Evolutionary conservation across 2,113 vertebrate genomes (phyloP).

Genomic region (Phyllostomus discolor): DNA sequence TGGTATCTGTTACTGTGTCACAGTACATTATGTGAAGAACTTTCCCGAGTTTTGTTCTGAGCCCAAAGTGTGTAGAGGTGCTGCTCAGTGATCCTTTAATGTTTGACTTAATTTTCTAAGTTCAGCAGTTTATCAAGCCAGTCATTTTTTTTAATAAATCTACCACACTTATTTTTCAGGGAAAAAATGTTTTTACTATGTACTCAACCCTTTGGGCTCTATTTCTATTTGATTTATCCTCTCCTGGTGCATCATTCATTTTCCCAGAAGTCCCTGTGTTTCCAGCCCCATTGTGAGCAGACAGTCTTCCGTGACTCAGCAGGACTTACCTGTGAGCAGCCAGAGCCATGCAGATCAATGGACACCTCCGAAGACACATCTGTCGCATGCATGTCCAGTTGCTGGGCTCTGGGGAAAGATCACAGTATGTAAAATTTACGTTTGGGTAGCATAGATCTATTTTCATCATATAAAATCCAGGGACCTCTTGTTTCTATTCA

Average conservation of each 20-base stretch:
- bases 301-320: background rate
- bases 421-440: background rate
- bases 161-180: background rate
- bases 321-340: background rate
- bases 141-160: background rate
- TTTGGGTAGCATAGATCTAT: background rate
- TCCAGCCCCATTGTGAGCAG: background rate
- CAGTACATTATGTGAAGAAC: background rate
- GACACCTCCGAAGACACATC: background rate
- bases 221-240: background rate
- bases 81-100: background rate
- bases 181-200: constrained; percentile 5
- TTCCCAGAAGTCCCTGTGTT: background rate
- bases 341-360: background rate
- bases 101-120: background rate
- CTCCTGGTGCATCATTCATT: background rate
- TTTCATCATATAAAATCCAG: background rate
- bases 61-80: background rate
- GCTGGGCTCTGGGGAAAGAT: background rate
- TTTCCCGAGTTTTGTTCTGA: background rate
- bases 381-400: background rate
- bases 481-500: constrained; percentile 15
- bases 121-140: background rate
- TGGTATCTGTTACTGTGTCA: background rate
- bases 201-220: background rate